Evolutionary conservation across 2,113 vertebrate genomes (phyloP).

Genomic region (Nesogale talazaci): DNA sequence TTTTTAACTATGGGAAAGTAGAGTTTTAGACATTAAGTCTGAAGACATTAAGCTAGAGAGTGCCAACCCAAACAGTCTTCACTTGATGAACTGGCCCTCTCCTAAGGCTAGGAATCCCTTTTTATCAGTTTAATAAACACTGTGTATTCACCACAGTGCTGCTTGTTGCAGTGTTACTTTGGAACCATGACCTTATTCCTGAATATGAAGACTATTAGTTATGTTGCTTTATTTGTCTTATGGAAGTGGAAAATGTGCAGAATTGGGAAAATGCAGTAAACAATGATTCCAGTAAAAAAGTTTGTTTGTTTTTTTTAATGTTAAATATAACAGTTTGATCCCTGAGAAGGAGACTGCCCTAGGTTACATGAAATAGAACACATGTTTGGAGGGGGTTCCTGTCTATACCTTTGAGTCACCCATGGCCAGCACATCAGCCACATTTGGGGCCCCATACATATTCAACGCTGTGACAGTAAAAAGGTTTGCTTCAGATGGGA

Average conservation of each 20-base stretch:
- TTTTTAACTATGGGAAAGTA: not conserved
- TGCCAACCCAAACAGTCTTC: not conserved
- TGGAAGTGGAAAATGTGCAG: conserved; percentile 28
- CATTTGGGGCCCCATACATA: not conserved
- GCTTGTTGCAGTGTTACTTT: not conserved
- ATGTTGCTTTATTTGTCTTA: conserved; percentile 51
- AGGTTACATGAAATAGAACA: not conserved
- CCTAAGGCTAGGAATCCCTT: not conserved
- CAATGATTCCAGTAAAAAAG: conserved; percentile 9
- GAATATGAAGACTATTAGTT: conserved; percentile 22
- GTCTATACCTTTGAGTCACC: not conserved
- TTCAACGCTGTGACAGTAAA: not conserved
- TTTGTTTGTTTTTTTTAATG: conserved; percentile 15
- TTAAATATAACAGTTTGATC: conserved; percentile 14
- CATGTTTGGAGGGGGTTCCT: not conserved
- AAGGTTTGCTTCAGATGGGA: not conserved
- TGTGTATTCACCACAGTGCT: not conserved
- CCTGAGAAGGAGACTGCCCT: not conserved
- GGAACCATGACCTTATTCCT: not conserved
- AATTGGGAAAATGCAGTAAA: not conserved
- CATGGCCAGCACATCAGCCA: not conserved
- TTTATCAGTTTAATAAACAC: not conserved
- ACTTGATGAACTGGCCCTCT: not conserved
- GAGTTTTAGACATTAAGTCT: conserved; percentile 15
- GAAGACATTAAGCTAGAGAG: not conserved